Evolutionary conservation across 2,113 vertebrate genomes (phyloP), one percentile per base, ranked within the genome.

Genomic region (Gymnobelideus leadbeateri): DNA sequence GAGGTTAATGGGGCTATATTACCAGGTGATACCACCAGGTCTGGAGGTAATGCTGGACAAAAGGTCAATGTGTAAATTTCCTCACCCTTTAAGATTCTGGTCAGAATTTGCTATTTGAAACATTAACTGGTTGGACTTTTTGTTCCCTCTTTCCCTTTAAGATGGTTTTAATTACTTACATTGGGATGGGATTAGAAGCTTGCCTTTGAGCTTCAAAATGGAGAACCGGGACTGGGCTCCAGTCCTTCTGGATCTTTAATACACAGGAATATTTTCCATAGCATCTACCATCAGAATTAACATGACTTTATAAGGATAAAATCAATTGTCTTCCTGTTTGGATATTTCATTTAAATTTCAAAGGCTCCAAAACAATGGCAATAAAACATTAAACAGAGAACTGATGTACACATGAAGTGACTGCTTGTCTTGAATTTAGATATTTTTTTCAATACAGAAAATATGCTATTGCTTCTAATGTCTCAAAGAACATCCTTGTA

Each of bases 61-160:
- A 51, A 6, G 53, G 49, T 19, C 89, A 50, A 92, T 53, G n/a
- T 95, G 21, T 93, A 90, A 93, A 93, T 31, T 55, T 43, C 51
- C 95, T 93, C 54, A 53, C 8, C 94, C 5, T 46, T 96, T 77
- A 90, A 93, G 95, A 94, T 94, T 95, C 50, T 91, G 89, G 55
- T 90, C 89, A 91, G 8, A 91, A 55, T 95, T 95, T 68, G 28
- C 53, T 89, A 89, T 95, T 92, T 31, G 92, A 95, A 61, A 89
- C 28, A 94, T 24, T 31, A 25, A 21, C 47, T 84, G 49, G 77
- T 68, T 92, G 53, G 68, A 19, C n/a, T 84, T 43, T 84, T 21
- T 84, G n/a, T 84, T 19, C 7, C 68, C 37, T 7, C 19, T 43
- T 84, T 21, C 25, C 25, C 3, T 23, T 90, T 94, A 95, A 94